These are phyloP conservation scores for Drosophila busckii DNA, from an alignment of 1,140 invertebrate species.

Conservation along the genomic window DNA sequence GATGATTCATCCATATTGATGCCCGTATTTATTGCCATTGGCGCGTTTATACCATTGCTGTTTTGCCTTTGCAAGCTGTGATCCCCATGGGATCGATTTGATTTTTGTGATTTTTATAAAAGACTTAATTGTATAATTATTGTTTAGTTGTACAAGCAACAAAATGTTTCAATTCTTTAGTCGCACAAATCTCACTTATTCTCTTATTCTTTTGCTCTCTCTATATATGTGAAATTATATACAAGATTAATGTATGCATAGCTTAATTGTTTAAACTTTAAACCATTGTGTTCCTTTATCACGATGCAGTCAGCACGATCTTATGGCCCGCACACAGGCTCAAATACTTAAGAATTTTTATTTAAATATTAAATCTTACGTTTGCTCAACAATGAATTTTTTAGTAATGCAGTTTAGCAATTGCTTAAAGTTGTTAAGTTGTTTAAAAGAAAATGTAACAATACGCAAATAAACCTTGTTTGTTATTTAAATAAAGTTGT, in stretches of 20 bases:
- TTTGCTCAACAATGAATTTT: too few species aligned
- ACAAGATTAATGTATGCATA: too few species aligned
- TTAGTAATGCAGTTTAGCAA: conserved; percentile 13
- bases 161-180: conserved; percentile 5
- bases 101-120: conserved; percentile 72
- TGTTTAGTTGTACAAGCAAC: conserved; percentile 53
- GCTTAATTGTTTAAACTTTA: too few species aligned
- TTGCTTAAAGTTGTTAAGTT: conserved; percentile 33
- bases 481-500: conserved; percentile 41
- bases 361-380: too few species aligned
- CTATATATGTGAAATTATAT: too few species aligned
- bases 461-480: conserved; percentile 54
- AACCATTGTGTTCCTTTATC: too few species aligned
- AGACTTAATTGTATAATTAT: conserved; percentile 74
- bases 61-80: conserved; percentile 97
- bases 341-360: background rate
- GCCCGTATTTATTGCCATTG: conserved; percentile 95
- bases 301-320: too few species aligned
- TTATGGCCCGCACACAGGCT: conserved; percentile 15
- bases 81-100: conserved; percentile 49
- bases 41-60: conserved; percentile 94
- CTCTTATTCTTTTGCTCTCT: conserved; percentile 19
- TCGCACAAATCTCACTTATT: conserved; percentile 33
- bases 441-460: conserved; percentile 24
- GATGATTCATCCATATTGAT: conserved; percentile 94